Evolutionary conservation across 2,113 vertebrate genomes (phyloP).

Genomic region (Stigmatopora argus): DNA sequence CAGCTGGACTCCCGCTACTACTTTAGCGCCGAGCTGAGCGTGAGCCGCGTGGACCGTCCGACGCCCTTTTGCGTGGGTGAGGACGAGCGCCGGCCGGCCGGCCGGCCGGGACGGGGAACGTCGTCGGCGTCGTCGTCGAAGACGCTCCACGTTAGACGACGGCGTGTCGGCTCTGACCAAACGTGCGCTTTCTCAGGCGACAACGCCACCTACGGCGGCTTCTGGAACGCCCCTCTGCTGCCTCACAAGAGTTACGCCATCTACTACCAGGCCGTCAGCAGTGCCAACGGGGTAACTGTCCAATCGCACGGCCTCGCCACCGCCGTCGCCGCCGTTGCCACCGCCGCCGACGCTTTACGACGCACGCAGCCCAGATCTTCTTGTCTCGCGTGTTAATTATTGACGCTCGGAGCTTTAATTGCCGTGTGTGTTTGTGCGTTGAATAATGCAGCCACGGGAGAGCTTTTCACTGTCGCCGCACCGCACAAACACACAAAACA

Average conservation of each 20-base stretch:
- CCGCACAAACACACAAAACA: constrained; percentile 26
- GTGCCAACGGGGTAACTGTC: constrained; percentile 85
- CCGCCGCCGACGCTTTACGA: no score
- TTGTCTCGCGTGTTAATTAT: constrained; percentile 52
- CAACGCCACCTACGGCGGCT: constrained; percentile 90
- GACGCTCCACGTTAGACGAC: no score
- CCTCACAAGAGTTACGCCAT: constrained; percentile 97
- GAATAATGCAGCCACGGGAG: constrained; percentile 49
- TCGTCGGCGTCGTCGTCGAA: no score
- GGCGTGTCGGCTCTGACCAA: no score
- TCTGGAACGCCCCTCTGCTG: constrained; percentile 91
- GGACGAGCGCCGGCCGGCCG: no score
- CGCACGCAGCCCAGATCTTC: background rate
- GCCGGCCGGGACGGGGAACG: no score
- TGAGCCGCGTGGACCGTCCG: constrained; percentile 72
- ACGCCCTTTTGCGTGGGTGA: constrained; percentile 81
- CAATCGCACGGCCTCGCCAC: no score
- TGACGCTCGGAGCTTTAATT: constrained; percentile 52
- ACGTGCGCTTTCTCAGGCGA: constrained; percentile 66
- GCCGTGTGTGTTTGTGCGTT: constrained; percentile 25
- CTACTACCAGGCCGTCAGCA: constrained; percentile 96
- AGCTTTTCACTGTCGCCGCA: constrained; percentile 48
- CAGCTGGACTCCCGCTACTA: constrained; percentile 86
- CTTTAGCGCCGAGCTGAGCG: constrained; percentile 87
- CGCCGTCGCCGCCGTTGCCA: no score